Percentiles rank a stretch among this genome's conserved stretches.
Conservation (phyloP, 2,888 invertebrate species). For the Neelides folsomi region DNA sequence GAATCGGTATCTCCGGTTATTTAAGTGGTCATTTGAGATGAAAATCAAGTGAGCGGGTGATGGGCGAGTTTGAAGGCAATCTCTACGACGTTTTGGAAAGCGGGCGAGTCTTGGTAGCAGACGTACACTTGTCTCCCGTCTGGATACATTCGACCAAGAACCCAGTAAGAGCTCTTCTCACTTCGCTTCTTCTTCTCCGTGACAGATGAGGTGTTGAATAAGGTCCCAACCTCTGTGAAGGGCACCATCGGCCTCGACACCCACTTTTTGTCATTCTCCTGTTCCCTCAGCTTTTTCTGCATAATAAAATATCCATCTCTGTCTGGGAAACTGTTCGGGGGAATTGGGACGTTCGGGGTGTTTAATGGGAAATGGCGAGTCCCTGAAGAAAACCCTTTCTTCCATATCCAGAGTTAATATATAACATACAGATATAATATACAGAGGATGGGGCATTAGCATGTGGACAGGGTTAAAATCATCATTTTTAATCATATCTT, state of each 20-base stretch:
- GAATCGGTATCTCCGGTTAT: too few species aligned
- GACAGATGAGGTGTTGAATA: constrained; percentile 20
- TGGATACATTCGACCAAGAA: constrained; percentile 28
- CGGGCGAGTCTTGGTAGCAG: constrained; percentile 26
- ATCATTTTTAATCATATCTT: too few species aligned
- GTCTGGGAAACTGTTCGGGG: too few species aligned
- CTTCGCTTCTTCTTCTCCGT: constrained; percentile 20
- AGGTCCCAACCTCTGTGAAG: constrained; percentile 27
- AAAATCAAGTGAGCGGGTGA: not conserved
- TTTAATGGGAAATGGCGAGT: too few species aligned
- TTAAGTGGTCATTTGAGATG: too few species aligned
- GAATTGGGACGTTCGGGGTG: too few species aligned
- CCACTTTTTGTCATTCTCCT: constrained; percentile 27
- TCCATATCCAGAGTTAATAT: too few species aligned
- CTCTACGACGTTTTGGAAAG: constrained; percentile 24
- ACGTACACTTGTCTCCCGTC: constrained; percentile 27
- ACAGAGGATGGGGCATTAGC: too few species aligned
- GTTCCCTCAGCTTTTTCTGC: constrained; percentile 21
- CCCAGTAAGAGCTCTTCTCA: constrained; percentile 26
- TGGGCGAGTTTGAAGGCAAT: constrained; percentile 31
- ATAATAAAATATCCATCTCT: not conserved
- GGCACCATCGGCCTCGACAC: constrained; percentile 26
- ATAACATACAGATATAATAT: too few species aligned
- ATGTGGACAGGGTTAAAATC: too few species aligned
- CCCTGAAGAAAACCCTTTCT: too few species aligned